phyloP scores from a whole-genome alignment of 2,797 vertebrate genomes.

The Ciconia nigra region DNA sequence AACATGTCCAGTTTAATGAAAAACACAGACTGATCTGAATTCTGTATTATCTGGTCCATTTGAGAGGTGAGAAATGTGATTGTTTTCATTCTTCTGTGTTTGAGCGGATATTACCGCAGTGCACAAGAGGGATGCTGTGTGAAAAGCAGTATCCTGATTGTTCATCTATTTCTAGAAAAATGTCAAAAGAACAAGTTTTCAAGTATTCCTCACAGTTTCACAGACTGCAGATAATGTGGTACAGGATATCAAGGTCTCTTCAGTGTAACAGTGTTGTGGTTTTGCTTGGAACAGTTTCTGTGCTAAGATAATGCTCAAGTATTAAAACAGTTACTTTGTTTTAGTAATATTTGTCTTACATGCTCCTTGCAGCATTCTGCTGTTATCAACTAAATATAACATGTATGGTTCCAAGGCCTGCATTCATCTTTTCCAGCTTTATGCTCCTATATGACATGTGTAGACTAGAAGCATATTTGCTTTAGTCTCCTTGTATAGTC shows the following conservation, averaged over 20 bases:
- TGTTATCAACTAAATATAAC: background rate
- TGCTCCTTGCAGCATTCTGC: background rate
- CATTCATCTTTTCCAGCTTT: background rate
- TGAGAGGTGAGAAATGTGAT: constrained; percentile 8
- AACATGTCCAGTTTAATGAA: constrained; percentile 39
- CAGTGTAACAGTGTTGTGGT: background rate
- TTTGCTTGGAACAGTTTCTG: background rate
- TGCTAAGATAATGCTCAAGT: background rate
- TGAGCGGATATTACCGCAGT: background rate
- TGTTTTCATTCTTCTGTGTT: background rate
- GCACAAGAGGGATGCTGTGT: background rate
- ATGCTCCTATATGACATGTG: background rate
- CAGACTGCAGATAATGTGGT: background rate
- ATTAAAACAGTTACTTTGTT: background rate
- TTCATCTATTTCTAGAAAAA: background rate
- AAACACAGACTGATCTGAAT: constrained; percentile 17
- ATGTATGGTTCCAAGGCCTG: background rate
- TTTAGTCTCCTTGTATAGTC: background rate
- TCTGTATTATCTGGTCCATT: background rate
- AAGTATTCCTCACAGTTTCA: background rate
- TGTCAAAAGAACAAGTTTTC: background rate
- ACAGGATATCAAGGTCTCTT: background rate
- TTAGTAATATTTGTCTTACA: background rate
- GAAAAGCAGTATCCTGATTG: background rate
- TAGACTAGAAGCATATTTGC: background rate